Conservation (phyloP, 2,797 vertebrate species). For the Macropodus opercularis region DNA sequence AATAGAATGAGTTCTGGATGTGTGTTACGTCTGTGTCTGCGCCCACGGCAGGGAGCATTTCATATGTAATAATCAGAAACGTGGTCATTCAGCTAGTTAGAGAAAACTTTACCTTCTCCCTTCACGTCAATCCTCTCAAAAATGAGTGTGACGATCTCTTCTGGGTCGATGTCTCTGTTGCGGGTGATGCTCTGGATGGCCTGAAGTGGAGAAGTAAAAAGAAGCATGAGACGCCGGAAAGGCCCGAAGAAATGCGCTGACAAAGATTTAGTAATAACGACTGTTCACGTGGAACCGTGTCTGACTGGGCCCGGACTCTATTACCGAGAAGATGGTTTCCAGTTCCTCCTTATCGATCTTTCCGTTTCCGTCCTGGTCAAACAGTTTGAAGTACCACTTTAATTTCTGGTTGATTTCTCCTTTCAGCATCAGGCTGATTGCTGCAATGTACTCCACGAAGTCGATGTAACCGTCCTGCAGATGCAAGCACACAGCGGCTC, state of each 20-base stretch:
- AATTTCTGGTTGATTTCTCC: slow-evolving; percentile 95
- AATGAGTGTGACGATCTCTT: slow-evolving; percentile 80
- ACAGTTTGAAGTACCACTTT: slow-evolving; percentile 96
- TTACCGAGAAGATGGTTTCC: slow-evolving; percentile 86
- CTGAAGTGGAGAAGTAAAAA: slow-evolving; percentile 52
- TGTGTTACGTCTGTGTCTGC: not conserved
- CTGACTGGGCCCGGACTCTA: too few species aligned
- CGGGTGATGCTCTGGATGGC: slow-evolving; percentile 84
- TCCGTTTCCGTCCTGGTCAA: slow-evolving; percentile 91
- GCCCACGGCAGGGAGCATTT: too few species aligned
- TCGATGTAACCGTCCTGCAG: slow-evolving; percentile 91
- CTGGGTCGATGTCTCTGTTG: slow-evolving; percentile 75
- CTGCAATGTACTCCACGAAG: slow-evolving; percentile 92
- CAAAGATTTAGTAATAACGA: too few species aligned
- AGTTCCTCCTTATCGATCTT: slow-evolving; percentile 91
- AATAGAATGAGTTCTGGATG: not conserved
- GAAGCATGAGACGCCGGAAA: not conserved
- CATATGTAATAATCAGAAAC: too few species aligned
- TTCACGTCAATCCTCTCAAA: slow-evolving; percentile 80
- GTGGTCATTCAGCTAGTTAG: too few species aligned
- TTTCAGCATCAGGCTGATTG: slow-evolving; percentile 88
- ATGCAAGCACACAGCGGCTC: slow-evolving; percentile 15
- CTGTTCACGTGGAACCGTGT: too few species aligned
- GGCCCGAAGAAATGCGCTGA: too few species aligned
- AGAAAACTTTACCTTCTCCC: slow-evolving; percentile 73